A percentile compares a stretch with the other conserved stretches of the same genome.
phyloP scores from a whole-genome alignment of 2,113 vertebrate genomes.

The Callipepla californica region DNA sequence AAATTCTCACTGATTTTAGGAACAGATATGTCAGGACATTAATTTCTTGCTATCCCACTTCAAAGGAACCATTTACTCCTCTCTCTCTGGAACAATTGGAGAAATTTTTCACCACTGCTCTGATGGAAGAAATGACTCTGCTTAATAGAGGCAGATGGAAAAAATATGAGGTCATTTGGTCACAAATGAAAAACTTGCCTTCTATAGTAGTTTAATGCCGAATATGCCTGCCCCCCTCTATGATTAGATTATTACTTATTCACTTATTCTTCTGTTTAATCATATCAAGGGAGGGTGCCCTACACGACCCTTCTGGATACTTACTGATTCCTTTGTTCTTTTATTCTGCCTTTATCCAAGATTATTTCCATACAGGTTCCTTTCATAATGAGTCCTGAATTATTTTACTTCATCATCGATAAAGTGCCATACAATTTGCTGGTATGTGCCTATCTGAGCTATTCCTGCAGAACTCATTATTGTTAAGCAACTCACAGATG shows the following conservation, averaged over 20 bases:
- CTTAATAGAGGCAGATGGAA: constrained; percentile 68
- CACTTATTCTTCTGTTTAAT: constrained; percentile 68
- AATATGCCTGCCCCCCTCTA: constrained; percentile 37
- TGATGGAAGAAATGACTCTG: constrained; percentile 34
- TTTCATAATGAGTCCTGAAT: constrained; percentile 49
- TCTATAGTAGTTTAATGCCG: constrained; percentile 31
- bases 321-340: constrained; percentile 59
- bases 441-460: constrained; percentile 2
- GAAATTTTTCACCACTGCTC: constrained; percentile 25
- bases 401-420: constrained; percentile 59
- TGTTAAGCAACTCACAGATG: neutral
- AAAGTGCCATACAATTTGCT: constrained; percentile 24
- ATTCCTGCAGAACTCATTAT: constrained; percentile 35
- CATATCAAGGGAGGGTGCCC: constrained; percentile 49
- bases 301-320: constrained; percentile 47
- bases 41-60: neutral
- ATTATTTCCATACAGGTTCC: constrained; percentile 48
- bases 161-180: constrained; percentile 73
- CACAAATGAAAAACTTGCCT: constrained; percentile 68
- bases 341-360: constrained; percentile 44
- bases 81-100: neutral
- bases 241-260: constrained; percentile 74
- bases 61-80: neutral
- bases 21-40: neutral
- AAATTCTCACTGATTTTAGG: neutral